These are phyloP conservation scores for Parambassis ranga DNA, from an alignment of 2,797 vertebrate genomes.

Conservation along the genomic window DNA sequence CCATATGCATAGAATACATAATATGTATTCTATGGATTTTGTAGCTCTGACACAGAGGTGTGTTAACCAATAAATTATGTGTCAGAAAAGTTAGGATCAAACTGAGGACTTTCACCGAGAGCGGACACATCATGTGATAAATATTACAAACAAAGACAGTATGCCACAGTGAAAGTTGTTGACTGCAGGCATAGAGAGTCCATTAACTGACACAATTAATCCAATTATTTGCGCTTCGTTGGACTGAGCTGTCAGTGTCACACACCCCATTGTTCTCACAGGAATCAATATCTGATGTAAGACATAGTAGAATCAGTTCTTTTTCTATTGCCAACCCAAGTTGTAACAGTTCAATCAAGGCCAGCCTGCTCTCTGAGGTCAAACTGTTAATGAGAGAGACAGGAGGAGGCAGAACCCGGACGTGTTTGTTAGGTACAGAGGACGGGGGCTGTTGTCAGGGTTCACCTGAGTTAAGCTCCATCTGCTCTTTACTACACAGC, in stretches of 20 bases:
- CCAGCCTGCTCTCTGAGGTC: not conserved
- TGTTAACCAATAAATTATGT: too few species aligned
- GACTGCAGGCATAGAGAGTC: not conserved
- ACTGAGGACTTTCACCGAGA: too few species aligned
- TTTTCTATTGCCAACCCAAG: not conserved
- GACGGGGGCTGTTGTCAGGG: not conserved
- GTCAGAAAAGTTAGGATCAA: too few species aligned
- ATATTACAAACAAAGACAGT: not conserved
- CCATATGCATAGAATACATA: too few species aligned
- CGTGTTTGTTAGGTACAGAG: not conserved
- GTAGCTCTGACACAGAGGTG: too few species aligned
- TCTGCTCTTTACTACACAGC: too few species aligned
- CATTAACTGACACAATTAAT: slow-evolving; percentile 18
- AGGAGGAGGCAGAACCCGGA: not conserved
- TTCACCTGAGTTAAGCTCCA: too few species aligned
- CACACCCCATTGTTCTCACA: slow-evolving; percentile 16
- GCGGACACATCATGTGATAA: not conserved
- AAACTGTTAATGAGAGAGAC: not conserved
- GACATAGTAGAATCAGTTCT: not conserved
- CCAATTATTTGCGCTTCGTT: slow-evolving; percentile 20
- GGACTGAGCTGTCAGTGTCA: slow-evolving; percentile 26
- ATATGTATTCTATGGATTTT: too few species aligned
- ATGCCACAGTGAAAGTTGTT: not conserved
- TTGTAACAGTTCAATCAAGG: not conserved
- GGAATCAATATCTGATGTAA: slow-evolving; percentile 25